Evolutionary conservation across 2,888 invertebrate genomes (phyloP), one percentile per base, ranked within the genome.

Genomic region (Rhagium mordax): DNA sequence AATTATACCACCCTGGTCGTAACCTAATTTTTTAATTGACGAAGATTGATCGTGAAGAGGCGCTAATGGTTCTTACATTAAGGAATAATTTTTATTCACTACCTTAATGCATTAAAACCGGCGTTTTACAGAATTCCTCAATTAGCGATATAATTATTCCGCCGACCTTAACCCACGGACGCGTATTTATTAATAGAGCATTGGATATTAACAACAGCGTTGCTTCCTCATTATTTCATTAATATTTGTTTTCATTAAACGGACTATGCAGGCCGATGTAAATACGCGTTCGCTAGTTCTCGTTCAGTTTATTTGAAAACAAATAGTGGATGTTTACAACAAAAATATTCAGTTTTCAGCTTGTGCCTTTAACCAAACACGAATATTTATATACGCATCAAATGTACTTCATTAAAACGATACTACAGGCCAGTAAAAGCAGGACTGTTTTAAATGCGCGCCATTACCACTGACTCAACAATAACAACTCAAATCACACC

Each of bases 171-270:
- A 69, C 55, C 55, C 64, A 18, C 18, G 29, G 8, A 13, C 65
- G 57, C 57, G 29, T 33, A 49, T 70, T 64, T 61, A 41, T 64
- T 62, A 66, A 71, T 71, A 68, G 55, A 53, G 15, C 27, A 15
- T 57, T 53, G 71, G 67, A 71, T 71, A 71, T 70, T 72, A 65
- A 70, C 68, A 62, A 55, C 53, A 72, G 57, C 33, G 51, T 27
- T 33, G 67, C 70, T 72, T 70, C 72, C 72, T 72, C 70, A 64
- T 75, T 75, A 41, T 53, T 61, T n/a, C 53, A 29, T n/a, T 29
- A 59, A 72, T 72, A 70, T 70, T 70, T 74, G 67, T 74, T 72
- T 70, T 53, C 13, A 53, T 53, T 53, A 53, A 53, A 53, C n/a
- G 16, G 18, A 13, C 53, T n/a, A 51, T 7, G 21, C 15, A 57